Conservation (phyloP, 2,797 vertebrate species). For the Melanotaenia trifasciata region DNA sequence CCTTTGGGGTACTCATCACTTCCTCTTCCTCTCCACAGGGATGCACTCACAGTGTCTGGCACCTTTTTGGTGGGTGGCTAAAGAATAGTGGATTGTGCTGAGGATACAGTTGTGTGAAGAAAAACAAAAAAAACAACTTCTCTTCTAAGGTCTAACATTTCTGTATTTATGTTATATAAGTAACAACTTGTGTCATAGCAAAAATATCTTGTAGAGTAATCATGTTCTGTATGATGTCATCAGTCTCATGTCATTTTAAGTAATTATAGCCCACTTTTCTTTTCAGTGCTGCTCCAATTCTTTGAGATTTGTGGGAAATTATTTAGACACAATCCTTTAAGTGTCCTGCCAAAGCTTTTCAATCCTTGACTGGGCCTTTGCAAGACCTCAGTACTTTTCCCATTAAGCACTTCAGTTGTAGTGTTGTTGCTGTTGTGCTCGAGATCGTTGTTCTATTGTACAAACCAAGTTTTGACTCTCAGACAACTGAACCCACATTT, state of each 20-base stretch:
- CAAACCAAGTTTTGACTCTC: background rate
- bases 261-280: background rate
- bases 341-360: background rate
- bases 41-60: conserved; percentile 66
- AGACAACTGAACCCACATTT: background rate
- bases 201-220: background rate
- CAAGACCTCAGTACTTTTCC: background rate
- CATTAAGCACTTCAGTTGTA: too few relatives aligned
- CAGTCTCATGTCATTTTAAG: background rate
- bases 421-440: too few relatives aligned
- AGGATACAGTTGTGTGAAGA: background rate
- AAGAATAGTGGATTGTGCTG: conserved; percentile 35
- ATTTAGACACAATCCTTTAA: background rate
- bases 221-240: background rate
- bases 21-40: conserved; percentile 73
- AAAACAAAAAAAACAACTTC: background rate
- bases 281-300: background rate
- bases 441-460: too few relatives aligned
- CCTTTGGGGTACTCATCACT: conserved; percentile 70
- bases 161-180: background rate
- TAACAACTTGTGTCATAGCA: background rate
- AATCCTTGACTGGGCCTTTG: background rate
- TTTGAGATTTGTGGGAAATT: background rate
- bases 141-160: background rate
- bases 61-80: conserved; percentile 50